Evolutionary conservation across 2,797 vertebrate species (phyloP).

Genomic region (Anas bahamensis): DNA sequence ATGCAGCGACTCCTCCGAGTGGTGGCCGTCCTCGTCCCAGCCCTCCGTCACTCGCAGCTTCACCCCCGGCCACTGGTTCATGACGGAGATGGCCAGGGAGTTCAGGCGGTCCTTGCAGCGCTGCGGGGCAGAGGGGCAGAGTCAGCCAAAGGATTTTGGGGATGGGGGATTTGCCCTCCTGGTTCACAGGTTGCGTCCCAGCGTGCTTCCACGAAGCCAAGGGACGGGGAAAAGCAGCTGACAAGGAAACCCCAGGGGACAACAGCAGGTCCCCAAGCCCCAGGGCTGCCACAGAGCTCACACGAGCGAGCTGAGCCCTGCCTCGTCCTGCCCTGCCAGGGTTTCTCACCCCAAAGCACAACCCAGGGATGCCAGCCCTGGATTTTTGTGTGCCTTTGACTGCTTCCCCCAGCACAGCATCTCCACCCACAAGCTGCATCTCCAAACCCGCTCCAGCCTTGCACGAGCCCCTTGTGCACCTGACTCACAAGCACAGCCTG

Average conservation of each 20-base stretch:
- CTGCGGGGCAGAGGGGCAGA: conserved; percentile 70
- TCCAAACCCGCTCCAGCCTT: neutral
- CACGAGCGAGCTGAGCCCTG: neutral
- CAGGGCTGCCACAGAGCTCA: neutral
- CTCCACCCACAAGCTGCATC: neutral
- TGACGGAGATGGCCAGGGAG: conserved; percentile 97
- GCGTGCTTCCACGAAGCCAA: neutral
- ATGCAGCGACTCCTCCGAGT: conserved; percentile 95
- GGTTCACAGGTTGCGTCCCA: neutral
- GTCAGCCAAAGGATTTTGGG: neutral
- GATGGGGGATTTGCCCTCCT: neutral
- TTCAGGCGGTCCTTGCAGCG: conserved; percentile 98
- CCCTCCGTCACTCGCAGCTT: conserved; percentile 98
- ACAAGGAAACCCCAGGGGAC: neutral
- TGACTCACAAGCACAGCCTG: neutral
- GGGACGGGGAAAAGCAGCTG: neutral
- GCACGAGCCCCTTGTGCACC: accelerated
- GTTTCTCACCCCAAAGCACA: neutral
- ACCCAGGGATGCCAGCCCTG: neutral
- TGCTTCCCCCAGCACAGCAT: neutral
- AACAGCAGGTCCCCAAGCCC: neutral
- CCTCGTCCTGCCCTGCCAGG: accelerated
- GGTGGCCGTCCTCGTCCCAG: conserved; percentile 98
- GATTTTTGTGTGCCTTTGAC: accelerated
- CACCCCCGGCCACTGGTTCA: conserved; percentile 98